Percentiles rank a stretch among this genome's conserved stretches.
Conservation (phyloP, 35 echinoderm and acorn worm species). For the Antedon bifida region DNA sequence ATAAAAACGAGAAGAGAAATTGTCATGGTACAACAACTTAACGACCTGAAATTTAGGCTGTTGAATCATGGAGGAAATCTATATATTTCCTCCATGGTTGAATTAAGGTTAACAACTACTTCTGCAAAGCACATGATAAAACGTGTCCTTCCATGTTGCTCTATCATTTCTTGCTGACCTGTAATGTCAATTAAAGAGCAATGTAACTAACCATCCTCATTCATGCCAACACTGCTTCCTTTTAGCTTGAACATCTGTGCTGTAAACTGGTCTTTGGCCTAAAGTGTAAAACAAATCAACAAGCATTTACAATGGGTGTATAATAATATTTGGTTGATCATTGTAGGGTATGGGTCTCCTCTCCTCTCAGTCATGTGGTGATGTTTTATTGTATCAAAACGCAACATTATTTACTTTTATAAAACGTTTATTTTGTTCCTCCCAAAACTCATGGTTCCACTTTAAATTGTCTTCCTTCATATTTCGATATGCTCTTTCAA, state of each 20-base stretch:
- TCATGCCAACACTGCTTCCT: neutral
- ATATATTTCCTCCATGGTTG: no score
- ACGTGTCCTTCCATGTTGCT: no score
- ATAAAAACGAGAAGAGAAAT: neutral
- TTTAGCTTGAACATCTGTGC: neutral
- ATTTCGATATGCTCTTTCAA: constrained; percentile 30
- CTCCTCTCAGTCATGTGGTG: neutral
- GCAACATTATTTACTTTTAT: constrained; percentile 31
- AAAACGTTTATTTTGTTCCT: constrained; percentile 44
- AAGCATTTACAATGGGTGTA: no score
- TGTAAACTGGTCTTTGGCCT: constrained; percentile 31
- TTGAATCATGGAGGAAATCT: no score
- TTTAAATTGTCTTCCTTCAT: constrained; percentile 34
- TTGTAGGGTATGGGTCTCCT: neutral
- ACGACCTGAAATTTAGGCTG: no score
- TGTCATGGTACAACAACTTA: neutral
- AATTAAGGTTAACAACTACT: no score
- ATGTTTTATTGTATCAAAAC: no score
- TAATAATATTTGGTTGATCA: no score
- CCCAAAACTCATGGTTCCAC: constrained; percentile 62
- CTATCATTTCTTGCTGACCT: no score
- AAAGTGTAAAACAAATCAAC: constrained; percentile 8
- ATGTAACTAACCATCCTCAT: constrained; percentile 20
- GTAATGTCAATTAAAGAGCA: no score
- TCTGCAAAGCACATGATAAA: no score